Percentiles rank a stretch among this genome's conserved stretches.
phyloP scores from a whole-genome alignment of 2,113 vertebrate species.

The Microtus richardsoni region DNA sequence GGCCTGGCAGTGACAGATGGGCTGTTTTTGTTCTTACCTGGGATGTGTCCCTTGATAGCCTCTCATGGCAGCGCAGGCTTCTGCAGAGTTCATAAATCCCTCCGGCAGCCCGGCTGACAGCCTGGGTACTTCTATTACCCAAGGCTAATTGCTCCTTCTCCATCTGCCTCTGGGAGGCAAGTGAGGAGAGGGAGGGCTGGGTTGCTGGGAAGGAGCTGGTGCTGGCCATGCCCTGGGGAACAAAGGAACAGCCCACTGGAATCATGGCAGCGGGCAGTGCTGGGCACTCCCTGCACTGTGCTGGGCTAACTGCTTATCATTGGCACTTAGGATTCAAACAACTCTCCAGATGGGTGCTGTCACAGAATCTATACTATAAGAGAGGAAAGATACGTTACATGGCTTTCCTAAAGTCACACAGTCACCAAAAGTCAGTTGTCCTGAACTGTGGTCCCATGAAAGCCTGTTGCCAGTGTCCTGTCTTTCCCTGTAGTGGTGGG shows the following conservation, averaged over 20 bases:
- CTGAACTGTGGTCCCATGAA: neutral
- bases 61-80: neutral
- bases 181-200: neutral
- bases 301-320: fast-evolving
- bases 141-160: constrained; percentile 63
- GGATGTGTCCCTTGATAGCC: constrained; percentile 55
- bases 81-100: constrained; percentile 65
- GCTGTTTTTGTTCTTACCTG: constrained; percentile 59
- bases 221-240: fast-evolving
- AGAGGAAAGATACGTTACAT: neutral
- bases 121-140: neutral
- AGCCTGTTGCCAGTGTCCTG: fast-evolving
- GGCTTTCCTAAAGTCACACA: neutral
- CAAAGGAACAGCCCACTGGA: fast-evolving
- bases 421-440: neutral
- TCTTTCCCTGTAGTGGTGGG: neutral
- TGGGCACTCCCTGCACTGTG: fast-evolving
- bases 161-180: neutral
- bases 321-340: neutral
- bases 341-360: fast-evolving
- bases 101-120: neutral
- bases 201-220: fast-evolving
- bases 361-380: neutral
- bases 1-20: constrained; percentile 57
- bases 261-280: fast-evolving